Evolutionary conservation across 2,113 vertebrate species (phyloP).

Genomic region (Ahaetulla prasina): DNA sequence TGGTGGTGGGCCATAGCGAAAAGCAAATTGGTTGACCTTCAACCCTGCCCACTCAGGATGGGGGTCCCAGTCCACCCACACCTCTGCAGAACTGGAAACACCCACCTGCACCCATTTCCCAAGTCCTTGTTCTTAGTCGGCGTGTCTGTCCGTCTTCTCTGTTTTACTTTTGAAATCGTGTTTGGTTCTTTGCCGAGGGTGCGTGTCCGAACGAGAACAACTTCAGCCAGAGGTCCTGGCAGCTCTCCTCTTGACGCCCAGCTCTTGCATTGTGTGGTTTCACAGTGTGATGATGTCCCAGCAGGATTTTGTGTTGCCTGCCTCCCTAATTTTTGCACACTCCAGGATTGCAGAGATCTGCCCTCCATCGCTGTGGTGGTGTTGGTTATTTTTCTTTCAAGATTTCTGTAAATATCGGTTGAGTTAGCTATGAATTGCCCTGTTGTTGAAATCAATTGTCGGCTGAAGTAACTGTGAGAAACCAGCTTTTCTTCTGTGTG

Average conservation of each 20-base stretch:
- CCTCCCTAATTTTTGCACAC: slow-evolving; percentile 33
- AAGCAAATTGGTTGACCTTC: neutral
- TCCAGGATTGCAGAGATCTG: neutral
- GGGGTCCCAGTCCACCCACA: neutral
- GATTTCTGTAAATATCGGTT: slow-evolving; percentile 56
- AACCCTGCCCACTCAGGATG: neutral
- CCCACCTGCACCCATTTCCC: neutral
- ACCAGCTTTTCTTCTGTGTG: slow-evolving; percentile 47
- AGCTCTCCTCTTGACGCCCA: slow-evolving; percentile 23
- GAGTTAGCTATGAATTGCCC: slow-evolving; percentile 34
- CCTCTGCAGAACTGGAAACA: neutral
- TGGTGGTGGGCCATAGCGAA: accelerated
- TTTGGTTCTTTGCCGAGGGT: slow-evolving; percentile 52
- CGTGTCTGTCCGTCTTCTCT: slow-evolving; percentile 11
- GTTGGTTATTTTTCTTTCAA: neutral
- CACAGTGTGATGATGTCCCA: slow-evolving; percentile 25
- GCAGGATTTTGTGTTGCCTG: slow-evolving; percentile 10
- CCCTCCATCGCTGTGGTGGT: neutral
- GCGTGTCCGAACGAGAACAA: slow-evolving; percentile 39
- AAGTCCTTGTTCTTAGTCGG: neutral
- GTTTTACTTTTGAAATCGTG: slow-evolving; percentile 14
- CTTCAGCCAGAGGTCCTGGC: slow-evolving; percentile 48
- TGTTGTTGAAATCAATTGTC: slow-evolving; percentile 32
- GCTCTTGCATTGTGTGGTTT: slow-evolving; percentile 30
- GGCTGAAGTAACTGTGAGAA: slow-evolving; percentile 47